Base-by-base conservation (phyloP, 2,797 vertebrate species). In the Acanthurus leucopareius region DNA sequence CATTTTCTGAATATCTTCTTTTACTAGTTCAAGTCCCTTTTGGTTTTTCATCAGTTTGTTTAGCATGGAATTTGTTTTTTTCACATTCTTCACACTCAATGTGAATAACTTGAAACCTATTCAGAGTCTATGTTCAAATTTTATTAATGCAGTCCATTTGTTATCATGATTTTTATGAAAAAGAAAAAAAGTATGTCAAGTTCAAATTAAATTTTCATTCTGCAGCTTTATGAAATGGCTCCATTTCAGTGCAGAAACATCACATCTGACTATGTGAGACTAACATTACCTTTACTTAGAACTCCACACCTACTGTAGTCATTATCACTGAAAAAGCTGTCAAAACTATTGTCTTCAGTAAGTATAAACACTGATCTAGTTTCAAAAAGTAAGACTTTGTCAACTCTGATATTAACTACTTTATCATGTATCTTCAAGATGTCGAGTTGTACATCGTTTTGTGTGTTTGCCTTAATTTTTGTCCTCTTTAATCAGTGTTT, bases 401-500 rank as follows among this genome's bases (percentile, higher is more conserved):
- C 49, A 11, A 52, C 16, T 44, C 5, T 40, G 8, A 10, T 17
- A 58, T 28, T 35, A 35, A 45, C 3, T 56, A 7, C 0, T 56
- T 28, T 22, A 10, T 28, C 8, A 59, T 10, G 2, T 20, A 20
- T 54, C 54, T 32, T 2, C 47, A 42, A 13, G 14, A 66, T 7
- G 4, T 2, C 3, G 40, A 3, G 10, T 9, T 42, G 15, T 11
- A 40, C 56, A 17, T 19, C 32, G 2, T 64, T 60, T 71, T 28
- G n/a, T 19, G n/a, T 5, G 52, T 35, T 52, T 47, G 7, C n/a
- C 14, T 3, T 19, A 6, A 28, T n/a, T 48, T 42, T 17, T 16
- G 28, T 53, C 56, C 22, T 6, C 6, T 8, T 64, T 75, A 51
- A 56, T 1, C 67, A 17, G 57, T 62, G 70, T 66, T 3, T 54